A percentile compares a stretch with the other conserved stretches of the same genome.
Conservation (phyloP, 2,888 invertebrate species). For the Scrobipalpa atriplicella region DNA sequence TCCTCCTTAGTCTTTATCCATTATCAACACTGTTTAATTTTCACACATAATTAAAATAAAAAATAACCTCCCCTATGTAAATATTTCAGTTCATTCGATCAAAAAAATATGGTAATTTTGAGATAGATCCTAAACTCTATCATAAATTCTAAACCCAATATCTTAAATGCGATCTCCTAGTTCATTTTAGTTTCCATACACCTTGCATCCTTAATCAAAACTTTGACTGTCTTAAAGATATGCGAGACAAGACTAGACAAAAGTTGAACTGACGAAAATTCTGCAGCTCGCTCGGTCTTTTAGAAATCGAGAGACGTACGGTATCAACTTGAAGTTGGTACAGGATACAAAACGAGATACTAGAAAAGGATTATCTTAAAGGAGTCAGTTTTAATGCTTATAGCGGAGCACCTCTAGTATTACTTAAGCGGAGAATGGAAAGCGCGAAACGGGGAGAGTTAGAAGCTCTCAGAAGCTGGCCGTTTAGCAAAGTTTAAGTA, state of each 20-base stretch:
- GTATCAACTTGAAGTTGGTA: neutral
- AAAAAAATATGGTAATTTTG: neutral
- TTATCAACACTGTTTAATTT: too few species aligned
- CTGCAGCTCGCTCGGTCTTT: neutral
- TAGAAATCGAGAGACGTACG: neutral
- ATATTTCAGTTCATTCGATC: neutral
- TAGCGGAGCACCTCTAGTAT: constrained; percentile 15
- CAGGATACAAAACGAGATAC: constrained; percentile 10
- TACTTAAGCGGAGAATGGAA: constrained; percentile 53
- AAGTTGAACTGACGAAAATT: constrained; percentile 7
- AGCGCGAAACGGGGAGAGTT: constrained; percentile 59
- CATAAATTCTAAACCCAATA: neutral
- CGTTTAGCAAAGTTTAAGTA: constrained; percentile 76
- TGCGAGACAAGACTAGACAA: neutral
- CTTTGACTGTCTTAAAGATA: neutral
- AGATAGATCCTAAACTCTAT: neutral
- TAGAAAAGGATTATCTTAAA: constrained; percentile 29
- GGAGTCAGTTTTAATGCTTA: constrained; percentile 26
- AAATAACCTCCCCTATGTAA: too few species aligned
- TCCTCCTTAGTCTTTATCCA: neutral
- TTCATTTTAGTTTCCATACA: neutral
- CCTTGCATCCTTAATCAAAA: constrained; percentile 5
- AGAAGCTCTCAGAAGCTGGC: constrained; percentile 67
- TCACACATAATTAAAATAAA: too few species aligned
- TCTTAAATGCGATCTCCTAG: neutral